Base-by-base conservation (phyloP, 1,140 invertebrate species). In the Pseudomyrmex sp. region DNA sequence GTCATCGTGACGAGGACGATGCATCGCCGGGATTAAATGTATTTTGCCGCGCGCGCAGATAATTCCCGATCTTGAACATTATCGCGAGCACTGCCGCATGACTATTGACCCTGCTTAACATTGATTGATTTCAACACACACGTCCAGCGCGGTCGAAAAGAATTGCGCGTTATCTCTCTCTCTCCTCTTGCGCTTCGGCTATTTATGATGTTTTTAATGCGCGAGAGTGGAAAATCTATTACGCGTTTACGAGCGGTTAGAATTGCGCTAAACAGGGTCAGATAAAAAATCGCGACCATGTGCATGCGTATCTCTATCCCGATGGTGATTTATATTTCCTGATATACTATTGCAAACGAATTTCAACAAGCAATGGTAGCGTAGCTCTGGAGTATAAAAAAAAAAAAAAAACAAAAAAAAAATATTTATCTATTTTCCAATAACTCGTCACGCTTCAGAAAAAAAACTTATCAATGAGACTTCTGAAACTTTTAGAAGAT, bases 231-330 rank as follows among this genome's bases (percentile, higher is more conserved):
- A 72, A 70, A 80, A 80, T 80, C 76, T 80, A 80, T 80, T 80
- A 80, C 87, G 88, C 90, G 88, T 89, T 87, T 90, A 54, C 12
- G 56, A 59, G 23, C 54, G 76, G 72, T 80, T 72, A 50, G 76
- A 50, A 61, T 70, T 62, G 68, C 70, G 69, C 58, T 63, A 82
- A 74, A 75, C 80, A 62, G 76, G 76, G 76, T 80, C 66, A 70
- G 15, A 35, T 26, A 48, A 80, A 72, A 69, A 80, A 70, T 70
- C 75, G 63, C 35, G 74, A 77, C 62, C 74, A 15, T 58, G 75
- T 46, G 52, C 20, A 5, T 35, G 52, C 52, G 35, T 58, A 58
- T 79, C 20, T 79, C 35, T 62, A 35, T 35, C 35, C 35, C 72
- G 59, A 20, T 18, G 23, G 35, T 70, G 46, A 80, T 46, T 80